Percentiles rank a stretch among this genome's conserved stretches.
phyloP scores from a whole-genome alignment of 2,113 vertebrate species.

The Dicentrarchus labrax region DNA sequence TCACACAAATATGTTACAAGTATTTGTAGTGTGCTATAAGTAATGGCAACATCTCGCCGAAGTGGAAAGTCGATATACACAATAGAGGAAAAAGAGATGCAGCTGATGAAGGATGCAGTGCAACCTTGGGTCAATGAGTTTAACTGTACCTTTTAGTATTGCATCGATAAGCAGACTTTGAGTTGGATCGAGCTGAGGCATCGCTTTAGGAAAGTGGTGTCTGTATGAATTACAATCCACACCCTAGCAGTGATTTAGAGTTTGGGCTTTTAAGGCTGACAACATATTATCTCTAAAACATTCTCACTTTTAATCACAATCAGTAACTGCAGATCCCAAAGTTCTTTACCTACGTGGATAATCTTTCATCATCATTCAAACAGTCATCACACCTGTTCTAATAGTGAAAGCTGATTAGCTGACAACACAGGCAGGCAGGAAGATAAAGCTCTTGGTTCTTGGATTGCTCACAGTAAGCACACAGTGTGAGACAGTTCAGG shows the following conservation, averaged over 20 bases:
- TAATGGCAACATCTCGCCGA: constrained; percentile 35
- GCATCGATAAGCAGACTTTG: constrained; percentile 65
- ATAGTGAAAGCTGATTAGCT: constrained; percentile 49
- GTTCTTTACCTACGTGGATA: constrained; percentile 4
- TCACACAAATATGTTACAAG: constrained; percentile 19
- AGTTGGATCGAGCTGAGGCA: constrained; percentile 52
- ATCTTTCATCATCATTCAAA: constrained; percentile 49
- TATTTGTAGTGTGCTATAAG: neutral
- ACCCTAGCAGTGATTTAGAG: constrained; percentile 23
- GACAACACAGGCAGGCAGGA: neutral
- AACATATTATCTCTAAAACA: constrained; percentile 39
- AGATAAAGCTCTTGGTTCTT: constrained; percentile 8
- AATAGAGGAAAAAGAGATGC: constrained; percentile 2
- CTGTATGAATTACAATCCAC: constrained; percentile 30
- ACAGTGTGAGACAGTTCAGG: neutral
- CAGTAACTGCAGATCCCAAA: constrained; percentile 20
- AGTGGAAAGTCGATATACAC: constrained; percentile 38
- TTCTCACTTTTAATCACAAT: constrained; percentile 34
- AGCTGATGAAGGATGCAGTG: constrained; percentile 50
- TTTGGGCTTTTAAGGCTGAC: constrained; percentile 24
- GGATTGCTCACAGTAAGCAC: constrained; percentile 8
- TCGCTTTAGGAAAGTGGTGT: constrained; percentile 37
- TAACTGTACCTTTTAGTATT: constrained; percentile 56
- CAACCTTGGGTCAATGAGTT: constrained; percentile 59
- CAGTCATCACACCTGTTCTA: constrained; percentile 28